phyloP scores from a whole-genome alignment of 2,113 vertebrate species.

The Hippocampus comes region DNA sequence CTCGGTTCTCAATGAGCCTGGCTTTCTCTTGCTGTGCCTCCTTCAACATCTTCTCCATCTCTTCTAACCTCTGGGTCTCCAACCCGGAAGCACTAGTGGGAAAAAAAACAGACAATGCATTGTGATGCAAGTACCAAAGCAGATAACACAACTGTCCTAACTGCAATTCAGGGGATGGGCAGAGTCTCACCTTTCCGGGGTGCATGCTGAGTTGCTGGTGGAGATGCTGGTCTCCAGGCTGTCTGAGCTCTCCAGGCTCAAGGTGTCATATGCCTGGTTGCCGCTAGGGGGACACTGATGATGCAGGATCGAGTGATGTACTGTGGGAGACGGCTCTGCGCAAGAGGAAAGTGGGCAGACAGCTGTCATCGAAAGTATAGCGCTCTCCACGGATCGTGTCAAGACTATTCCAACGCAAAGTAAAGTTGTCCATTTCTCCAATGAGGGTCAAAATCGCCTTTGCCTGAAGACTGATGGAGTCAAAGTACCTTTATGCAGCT shows the following conservation, averaged over 20 bases:
- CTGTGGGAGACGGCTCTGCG: slow-evolving; percentile 61
- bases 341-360: slow-evolving; percentile 38
- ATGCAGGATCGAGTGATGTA: slow-evolving; percentile 88
- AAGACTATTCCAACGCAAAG: not conserved
- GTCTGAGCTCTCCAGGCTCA: slow-evolving; percentile 97
- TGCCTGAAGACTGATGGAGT: not conserved
- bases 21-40: slow-evolving; percentile 91
- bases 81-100: slow-evolving; percentile 77
- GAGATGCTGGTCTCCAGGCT: slow-evolving; percentile 96
- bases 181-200: slow-evolving; percentile 85
- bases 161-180: slow-evolving; percentile 51
- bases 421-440: not conserved
- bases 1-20: slow-evolving; percentile 85
- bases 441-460: not conserved
- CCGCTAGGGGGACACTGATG: slow-evolving; percentile 79
- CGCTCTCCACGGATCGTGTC: slow-evolving; percentile 73
- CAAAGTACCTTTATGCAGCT: slow-evolving; percentile 85
- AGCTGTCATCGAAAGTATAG: slow-evolving; percentile 65
- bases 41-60: slow-evolving; percentile 96
- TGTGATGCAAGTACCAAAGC: not conserved
- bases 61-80: slow-evolving; percentile 85
- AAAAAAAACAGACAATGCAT: not conserved
- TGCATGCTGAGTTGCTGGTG: slow-evolving; percentile 87
- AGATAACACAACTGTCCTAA: too few relatives aligned
- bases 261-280: slow-evolving; percentile 84